Base-by-base conservation (phyloP, 2,113 vertebrate species). In the Cephalopholis sonnerati region DNA sequence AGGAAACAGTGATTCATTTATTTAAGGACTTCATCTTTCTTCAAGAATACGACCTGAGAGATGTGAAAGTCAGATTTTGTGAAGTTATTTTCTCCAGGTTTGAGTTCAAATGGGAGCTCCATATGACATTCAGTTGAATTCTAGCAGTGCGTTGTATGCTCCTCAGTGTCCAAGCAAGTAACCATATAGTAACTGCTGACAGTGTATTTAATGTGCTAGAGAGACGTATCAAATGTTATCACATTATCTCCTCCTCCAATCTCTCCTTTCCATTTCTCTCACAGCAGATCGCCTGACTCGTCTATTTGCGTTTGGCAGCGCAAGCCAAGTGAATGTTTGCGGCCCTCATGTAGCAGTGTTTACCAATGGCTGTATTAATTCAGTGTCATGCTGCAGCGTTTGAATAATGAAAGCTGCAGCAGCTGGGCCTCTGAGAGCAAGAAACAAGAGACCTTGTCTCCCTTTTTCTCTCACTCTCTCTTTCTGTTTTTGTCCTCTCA, bases 341-440 rank as follows among this genome's bases (percentile, higher is more conserved):
- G 36, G 69, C 80, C 68, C 74, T 91, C 71, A 17, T 81, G 69
- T 51, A 68, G 74, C 81, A 50, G 46, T 91, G 85, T 92, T 92
- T 84, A 89, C 86, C 63, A 81, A n/a, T 81, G 70, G 77, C 78
- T 86, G 83, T 90, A 88, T 92, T 87, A 90, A 92, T 88, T 89
- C 86, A 81, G 83, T 88, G 89, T 92, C 89, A 87, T 89, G 85
- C 91, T 81, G 87, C 71, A 88, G 83, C 81, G 69, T 82, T 83
- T 74, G 82, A 92, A 93, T 91, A 93, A 93, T 92, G 89, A 90
- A 92, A 86, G 90, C 87, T 84, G 84, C 75, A 90, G 85, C 93
- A 93, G 91, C 91, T 92, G 93, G 86, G 82, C 85, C 85, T 83
- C 91, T 85, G 82, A 91, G 89, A 79, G 73, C 59, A 63, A 84